These are phyloP conservation scores for Lycodopsis pacificus DNA, from an alignment of 2,797 vertebrate species.

Conservation along the genomic window DNA sequence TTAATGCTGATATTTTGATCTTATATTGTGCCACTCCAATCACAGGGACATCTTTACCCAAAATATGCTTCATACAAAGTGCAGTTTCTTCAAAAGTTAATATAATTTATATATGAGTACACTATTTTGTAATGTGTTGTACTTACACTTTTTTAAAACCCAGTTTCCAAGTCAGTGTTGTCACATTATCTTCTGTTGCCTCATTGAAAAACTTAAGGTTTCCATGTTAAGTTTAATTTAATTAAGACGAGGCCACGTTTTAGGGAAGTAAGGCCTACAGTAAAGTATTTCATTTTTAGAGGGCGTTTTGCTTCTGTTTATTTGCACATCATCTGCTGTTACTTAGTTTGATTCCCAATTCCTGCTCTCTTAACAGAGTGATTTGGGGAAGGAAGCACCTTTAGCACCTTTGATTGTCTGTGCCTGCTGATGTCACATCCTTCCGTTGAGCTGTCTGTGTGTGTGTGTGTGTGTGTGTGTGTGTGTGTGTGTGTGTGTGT, in stretches of 20 bases:
- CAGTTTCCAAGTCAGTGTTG: not conserved
- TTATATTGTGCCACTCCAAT: not conserved
- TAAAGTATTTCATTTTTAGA: constrained; percentile 2
- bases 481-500: constrained; percentile 15
- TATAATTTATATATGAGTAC: not conserved
- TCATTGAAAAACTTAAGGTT: not conserved
- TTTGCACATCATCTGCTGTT: constrained; percentile 8
- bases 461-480: no score
- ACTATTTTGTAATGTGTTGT: not conserved
- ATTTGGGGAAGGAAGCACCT: constrained; percentile 94
- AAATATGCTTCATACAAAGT: not conserved
- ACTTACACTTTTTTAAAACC: not conserved
- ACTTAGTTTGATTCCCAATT: constrained; percentile 85
- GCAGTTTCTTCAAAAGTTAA: not conserved
- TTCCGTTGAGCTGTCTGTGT: constrained; percentile 78
- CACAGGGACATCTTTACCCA: not conserved
- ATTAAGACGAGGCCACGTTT: no score
- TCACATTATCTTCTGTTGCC: not conserved
- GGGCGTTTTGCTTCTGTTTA: constrained; percentile 6
- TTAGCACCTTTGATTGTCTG: constrained; percentile 95
- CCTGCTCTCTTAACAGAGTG: constrained; percentile 69
- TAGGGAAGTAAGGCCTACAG: not conserved
- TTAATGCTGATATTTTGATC: not conserved
- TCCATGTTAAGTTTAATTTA: not conserved
- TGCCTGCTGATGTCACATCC: constrained; percentile 93